Percentiles rank a stretch among this genome's conserved stretches.
phyloP scores from a whole-genome alignment of 1,140 invertebrate species.

The Campodea augens region DNA sequence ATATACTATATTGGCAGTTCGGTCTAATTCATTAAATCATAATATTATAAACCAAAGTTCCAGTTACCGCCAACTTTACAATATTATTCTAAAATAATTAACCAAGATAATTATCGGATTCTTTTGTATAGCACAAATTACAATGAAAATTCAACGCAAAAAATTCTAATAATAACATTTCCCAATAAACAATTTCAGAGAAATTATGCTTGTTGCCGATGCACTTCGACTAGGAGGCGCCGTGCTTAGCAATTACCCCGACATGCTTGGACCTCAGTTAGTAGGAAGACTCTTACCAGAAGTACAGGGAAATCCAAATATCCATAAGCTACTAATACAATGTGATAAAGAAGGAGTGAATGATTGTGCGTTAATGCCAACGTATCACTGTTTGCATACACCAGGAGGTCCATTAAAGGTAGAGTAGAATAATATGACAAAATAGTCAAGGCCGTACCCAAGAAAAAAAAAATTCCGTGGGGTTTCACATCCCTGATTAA shows the following conservation, averaged over 20 bases:
- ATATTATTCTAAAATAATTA: no score
- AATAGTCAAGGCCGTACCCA: no score
- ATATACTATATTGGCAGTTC: no score
- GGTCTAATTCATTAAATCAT: no score
- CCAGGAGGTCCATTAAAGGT: constrained; percentile 92
- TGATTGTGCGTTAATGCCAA: constrained; percentile 74
- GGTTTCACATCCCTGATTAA: no score
- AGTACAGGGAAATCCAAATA: constrained; percentile 61
- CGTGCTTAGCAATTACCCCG: constrained; percentile 71
- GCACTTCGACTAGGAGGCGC: constrained; percentile 79
- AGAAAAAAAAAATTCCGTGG: no score
- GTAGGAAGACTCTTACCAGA: constrained; percentile 82
- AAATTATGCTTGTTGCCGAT: constrained; percentile 84
- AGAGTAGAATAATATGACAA: no score
- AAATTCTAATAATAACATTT: background rate
- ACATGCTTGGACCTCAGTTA: constrained; percentile 90
- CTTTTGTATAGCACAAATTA: no score
- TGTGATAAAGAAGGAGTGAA: constrained; percentile 72
- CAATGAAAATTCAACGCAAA: no score
- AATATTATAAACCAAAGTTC: no score
- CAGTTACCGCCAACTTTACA: no score
- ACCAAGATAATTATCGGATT: no score
- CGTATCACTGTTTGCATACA: constrained; percentile 89
- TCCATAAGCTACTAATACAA: constrained; percentile 67
- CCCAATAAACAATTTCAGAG: constrained; percentile 35